Conservation (phyloP, 2,797 vertebrate species). For the Botia almorhae region DNA sequence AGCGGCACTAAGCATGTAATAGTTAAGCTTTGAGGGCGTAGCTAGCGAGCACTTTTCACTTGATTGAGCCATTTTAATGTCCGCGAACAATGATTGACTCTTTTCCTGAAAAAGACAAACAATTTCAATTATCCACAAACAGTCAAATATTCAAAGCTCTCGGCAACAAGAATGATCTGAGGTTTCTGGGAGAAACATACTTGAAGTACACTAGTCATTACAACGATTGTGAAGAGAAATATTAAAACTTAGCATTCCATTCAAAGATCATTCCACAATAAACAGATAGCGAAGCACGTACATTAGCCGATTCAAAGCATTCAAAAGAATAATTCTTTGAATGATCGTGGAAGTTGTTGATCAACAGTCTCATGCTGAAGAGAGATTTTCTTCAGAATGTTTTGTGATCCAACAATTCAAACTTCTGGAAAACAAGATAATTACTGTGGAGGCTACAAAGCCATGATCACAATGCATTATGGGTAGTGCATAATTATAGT, state of each 20-base stretch:
- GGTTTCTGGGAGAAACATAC: slow-evolving; percentile 38
- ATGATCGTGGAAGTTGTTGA: slow-evolving; percentile 30
- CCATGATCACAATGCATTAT: background rate
- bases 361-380: slow-evolving; percentile 36
- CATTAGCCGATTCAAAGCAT: slow-evolving; percentile 26
- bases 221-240: slow-evolving; percentile 32
- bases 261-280: slow-evolving; percentile 37
- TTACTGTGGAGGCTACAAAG: background rate
- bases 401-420: slow-evolving; percentile 28
- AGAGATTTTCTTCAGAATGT: slow-evolving; percentile 27
- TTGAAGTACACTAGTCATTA: slow-evolving; percentile 26
- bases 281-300: slow-evolving; percentile 20
- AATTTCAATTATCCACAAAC: slow-evolving; percentile 43
- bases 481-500: background rate
- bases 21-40: slow-evolving; percentile 21
- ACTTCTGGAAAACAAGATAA: slow-evolving; percentile 27
- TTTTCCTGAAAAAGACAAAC: slow-evolving; percentile 55
- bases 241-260: slow-evolving; percentile 37
- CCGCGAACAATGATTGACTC: slow-evolving; percentile 32
- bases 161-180: slow-evolving; percentile 14
- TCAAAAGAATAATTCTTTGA: slow-evolving; percentile 42
- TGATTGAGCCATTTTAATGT: slow-evolving; percentile 34
- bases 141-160: slow-evolving; percentile 36
- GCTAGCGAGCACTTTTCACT: slow-evolving; percentile 49
- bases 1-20: slow-evolving; percentile 26